Evolutionary conservation across 2,888 invertebrate genomes (phyloP), one percentile per base, ranked within the genome.

Genomic region (Lymantria monacha): DNA sequence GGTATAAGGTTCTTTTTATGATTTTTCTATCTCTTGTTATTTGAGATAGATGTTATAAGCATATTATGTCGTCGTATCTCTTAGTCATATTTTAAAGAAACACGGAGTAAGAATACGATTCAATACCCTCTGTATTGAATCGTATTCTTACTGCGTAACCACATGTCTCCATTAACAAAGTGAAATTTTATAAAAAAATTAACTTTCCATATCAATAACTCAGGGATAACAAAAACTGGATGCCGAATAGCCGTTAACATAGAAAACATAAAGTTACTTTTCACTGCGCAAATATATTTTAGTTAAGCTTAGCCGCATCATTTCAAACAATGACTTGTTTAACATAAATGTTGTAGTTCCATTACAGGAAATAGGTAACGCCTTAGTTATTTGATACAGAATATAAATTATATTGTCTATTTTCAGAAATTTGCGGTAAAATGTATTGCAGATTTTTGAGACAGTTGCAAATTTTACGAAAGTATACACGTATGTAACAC

Each of bases 251-350:
- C 9, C 10, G 10, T 33, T 33, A 33, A 33, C 9, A 33, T 33
- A 5, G 5, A 9, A 33, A 33, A 33, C 10, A 12, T 44, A 51
- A 48, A 48, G 44, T 44, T 49, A 33, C 3, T n/a, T n/a, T 33
- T 30, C 41, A 30, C 44, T 30, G 44, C 33, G 30, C 37, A 42
- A 44, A 41, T 14, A 48, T 30, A n/a, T 44, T 36, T 49, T 49
- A 47, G 37, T 51, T 49, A 40, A 10, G 5, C 9, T 33, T 55
- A 59, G 74, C 75, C 71, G 59, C 69, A 69, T 74, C 66, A 68
- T 71, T 73, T 65, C 49, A 64, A 71, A 78, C 76, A 76, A 78
- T 76, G 71, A 70, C 68, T 67, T 42, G 57, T 61, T 58, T 37
- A 22, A 22, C 22, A 22, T 22, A 22, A 22, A 42, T 49, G 53